Evolutionary conservation across 2,113 vertebrate species (phyloP), one percentile per base, ranked within the genome.

Genomic region (Perccottus glenii): DNA sequence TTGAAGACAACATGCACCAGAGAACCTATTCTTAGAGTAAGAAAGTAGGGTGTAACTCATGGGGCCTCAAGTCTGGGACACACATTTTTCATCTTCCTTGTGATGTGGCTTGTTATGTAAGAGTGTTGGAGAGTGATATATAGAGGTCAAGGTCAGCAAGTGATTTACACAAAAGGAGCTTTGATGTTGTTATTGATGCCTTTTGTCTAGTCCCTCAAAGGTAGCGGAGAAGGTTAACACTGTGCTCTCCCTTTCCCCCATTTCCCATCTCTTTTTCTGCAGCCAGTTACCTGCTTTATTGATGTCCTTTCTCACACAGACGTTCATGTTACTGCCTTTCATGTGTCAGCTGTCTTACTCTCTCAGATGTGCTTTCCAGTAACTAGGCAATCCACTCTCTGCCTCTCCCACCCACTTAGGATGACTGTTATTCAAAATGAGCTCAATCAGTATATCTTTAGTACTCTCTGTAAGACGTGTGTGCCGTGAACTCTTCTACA

Each of bases 81-180:
- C 68, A 63, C 82, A 59, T 78, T 75, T 70, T 70, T 59, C 66
- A 80, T 81, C 40, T 49, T 9, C 40, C 27, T 5, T 62, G 45
- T 63, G 65, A 73, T 52, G 47, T 40, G 70, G 64, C 40, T 9
- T 53, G 64, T 79, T 80, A 66, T 55, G 55, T 67, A 77, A 80
- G 65, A 55, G 36, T n/a, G 61, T 36, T 19, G 40, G 12, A 44
- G 56, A 42, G 40, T 64, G 75, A 75, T 49, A 35, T 61, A 78
- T 72, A 35, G 69, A 62, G 73, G 69, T 49, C 46, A 51, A 60
- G 51, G 63, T 74, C 63, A 60, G 19, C 5, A 10, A 11, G 49
- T 85, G 78, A 88, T 85, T 89, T 85, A 84, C 77, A 55, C 64
- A 78, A 53, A 42, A 9, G 40, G 4, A 33, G 47, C 85, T 87